Base-by-base conservation (phyloP, 2,113 vertebrate species). In the Pimephales promelas region DNA sequence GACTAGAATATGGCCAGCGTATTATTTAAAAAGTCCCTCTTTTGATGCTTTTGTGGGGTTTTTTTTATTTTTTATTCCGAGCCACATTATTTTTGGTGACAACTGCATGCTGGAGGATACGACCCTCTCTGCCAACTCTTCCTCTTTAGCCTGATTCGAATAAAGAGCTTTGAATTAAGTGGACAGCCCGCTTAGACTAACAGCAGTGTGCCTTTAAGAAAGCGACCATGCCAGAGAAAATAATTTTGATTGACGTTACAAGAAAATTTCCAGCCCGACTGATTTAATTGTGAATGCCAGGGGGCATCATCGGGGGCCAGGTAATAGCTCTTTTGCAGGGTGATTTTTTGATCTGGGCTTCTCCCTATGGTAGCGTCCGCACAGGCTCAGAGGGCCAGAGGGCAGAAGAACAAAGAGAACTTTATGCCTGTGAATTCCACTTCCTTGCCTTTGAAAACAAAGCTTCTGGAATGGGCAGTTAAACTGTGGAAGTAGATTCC, bases 401-500 rank as follows among this genome's bases (percentile, higher is more conserved):
- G 97, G 96, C 96, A 95, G 89, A 92, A 92, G 96, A 98, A 97
- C 96, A 98, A 99, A 98, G 96, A 90, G 90, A 95, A 92, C 91
- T 92, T 90, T 91, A 89, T 90, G 94, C 94, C 95, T 97, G 94
- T 95, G 94, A 95, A 95, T 95, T 94, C 93, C 94, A 93, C 94
- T 95, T 94, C 94, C 94, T 95, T 94, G 89, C 92, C 93, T 95
- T 97, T 96, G 94, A 96, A 97, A 92, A 95, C 93, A 93, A 95
- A 95, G 95, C 94, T 89, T 95, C 93, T 92, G 89, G 95, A 95
- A 95, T 94, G 96, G 96, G 95, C 96, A 94, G 96, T 96, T 94
- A 95, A 93, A 95, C 94, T 95, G 95, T 95, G 95, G 94, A 97
- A 97, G 97, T 96, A 95, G 95, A 97, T 96, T 98, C 96, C 95